Conservation (phyloP, 2,888 invertebrate species). For the Lissonota sp. region DNA sequence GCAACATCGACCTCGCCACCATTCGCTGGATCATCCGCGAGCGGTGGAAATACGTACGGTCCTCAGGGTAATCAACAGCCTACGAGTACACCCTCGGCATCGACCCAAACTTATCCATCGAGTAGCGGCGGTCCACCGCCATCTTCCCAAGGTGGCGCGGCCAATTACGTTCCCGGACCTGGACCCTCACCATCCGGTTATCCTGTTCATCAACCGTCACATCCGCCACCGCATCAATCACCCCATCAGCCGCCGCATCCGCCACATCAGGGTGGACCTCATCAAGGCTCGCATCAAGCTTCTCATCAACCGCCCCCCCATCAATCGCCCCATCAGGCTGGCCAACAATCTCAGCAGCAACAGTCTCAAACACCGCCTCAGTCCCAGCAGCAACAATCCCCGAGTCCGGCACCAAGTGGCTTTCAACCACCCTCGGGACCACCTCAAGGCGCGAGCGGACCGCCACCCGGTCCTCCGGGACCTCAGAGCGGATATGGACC, state of each 20-base stretch:
- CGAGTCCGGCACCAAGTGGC: constrained; percentile 85
- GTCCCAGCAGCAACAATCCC: constrained; percentile 77
- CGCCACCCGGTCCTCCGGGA: constrained; percentile 80
- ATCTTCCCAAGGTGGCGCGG: constrained; percentile 80
- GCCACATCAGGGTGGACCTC: constrained; percentile 63
- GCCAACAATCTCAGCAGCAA: constrained; percentile 79
- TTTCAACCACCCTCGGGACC: constrained; percentile 84
- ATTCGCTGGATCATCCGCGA: constrained; percentile 78
- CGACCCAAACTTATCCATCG: constrained; percentile 87
- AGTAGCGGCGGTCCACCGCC: constrained; percentile 83
- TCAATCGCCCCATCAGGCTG: constrained; percentile 84
- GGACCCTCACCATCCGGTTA: constrained; percentile 88
- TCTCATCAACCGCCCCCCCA: constrained; percentile 81
- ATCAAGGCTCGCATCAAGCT: constrained; percentile 72
- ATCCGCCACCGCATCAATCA: constrained; percentile 81
- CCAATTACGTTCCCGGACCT: constrained; percentile 83
- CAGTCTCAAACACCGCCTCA: constrained; percentile 72
- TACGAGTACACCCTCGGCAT: constrained; percentile 83
- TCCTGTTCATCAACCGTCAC: constrained; percentile 83
- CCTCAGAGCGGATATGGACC: constrained; percentile 83
- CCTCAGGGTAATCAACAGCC: constrained; percentile 81
- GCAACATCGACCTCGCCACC: constrained; percentile 82
- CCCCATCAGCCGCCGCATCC: constrained; percentile 78
- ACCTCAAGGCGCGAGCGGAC: constrained; percentile 80
- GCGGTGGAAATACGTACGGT: constrained; percentile 79